Base-by-base conservation (phyloP, 2,113 vertebrate species). In the Triplophysa rosa region DNA sequence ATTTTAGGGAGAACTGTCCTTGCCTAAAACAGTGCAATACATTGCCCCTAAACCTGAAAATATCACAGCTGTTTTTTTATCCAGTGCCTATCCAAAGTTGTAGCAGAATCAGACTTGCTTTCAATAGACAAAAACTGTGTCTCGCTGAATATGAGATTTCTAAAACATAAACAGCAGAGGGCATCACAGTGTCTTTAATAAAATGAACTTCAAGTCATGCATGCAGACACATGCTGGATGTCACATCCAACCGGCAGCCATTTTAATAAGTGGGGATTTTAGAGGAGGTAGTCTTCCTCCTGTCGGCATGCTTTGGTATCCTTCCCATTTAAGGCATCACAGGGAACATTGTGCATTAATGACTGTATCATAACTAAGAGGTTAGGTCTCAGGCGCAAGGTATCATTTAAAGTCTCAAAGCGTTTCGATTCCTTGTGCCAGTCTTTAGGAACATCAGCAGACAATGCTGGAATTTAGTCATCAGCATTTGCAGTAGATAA, bases 231-330 rank as follows among this genome's bases (percentile, higher is more conserved):
- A 74, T 47, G 58, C 33, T 73, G 24, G 17, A 63, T 76, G 58
- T 21, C 29, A 7, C 1, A 0, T 21, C 26, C 59, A 54, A 21
- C 37, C 2, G n/a, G 17, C 62, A 54, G 74, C 62, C 74, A 77
- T 66, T 64, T 64, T 42, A 45, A 26, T 47, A 62, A 49, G 17
- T 26, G 3, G 40, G 23, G 21, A 12, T 23, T 77, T 26, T 2
- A 37, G 24, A 40, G 54, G 17, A 67, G 64, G 80, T 42, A 64
- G 37, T 29, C 29, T 13, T 52, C 61, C 71, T 52, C 61, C 71
- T 72, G 49, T 66, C 80, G 79, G 75, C 78, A 82, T 84, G 85
- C 85, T 81, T 78, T 61, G 62, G 76, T 67, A 64, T 10, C 1
- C 67, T 65, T 78, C 62, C 26, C 21, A 19, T 47, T 13, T 64